Percentiles rank a stretch among this genome's conserved stretches.
These are phyloP conservation scores for Watsonalla cultraria DNA, from an alignment of 2,888 invertebrate species.

Conservation along the genomic window DNA sequence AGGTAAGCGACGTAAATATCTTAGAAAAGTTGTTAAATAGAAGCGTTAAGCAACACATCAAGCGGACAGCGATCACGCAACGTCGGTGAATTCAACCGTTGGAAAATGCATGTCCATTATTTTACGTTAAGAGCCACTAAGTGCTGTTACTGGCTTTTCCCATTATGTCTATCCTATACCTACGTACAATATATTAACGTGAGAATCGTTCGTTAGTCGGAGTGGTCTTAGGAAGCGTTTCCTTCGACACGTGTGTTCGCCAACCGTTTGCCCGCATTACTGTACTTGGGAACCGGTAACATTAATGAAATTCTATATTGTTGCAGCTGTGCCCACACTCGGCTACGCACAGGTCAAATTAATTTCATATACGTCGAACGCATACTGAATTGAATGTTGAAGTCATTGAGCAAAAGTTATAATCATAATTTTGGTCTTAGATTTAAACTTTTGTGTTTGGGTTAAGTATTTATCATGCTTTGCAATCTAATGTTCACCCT, in stretches of 20 bases:
- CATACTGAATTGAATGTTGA: conserved; percentile 39
- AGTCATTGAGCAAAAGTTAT: neutral
- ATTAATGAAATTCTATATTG: conserved; percentile 71
- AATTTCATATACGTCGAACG: conserved; percentile 50
- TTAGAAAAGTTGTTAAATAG: neutral
- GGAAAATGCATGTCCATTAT: conserved; percentile 1
- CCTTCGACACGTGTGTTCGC: conserved; percentile 64
- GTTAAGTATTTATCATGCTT: no score
- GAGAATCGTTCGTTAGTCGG: conserved; percentile 56
- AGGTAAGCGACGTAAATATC: neutral
- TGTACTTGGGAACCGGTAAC: conserved; percentile 65
- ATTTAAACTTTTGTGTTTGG: no score
- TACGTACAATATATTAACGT: conserved; percentile 41
- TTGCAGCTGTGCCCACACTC: conserved; percentile 66
- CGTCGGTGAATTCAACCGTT: conserved; percentile 5
- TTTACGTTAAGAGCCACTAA: conserved; percentile 32
- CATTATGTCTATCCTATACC: conserved; percentile 51
- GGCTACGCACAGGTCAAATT: conserved; percentile 46
- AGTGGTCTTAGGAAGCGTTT: conserved; percentile 59
- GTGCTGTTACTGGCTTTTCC: conserved; percentile 51
- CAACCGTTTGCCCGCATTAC: conserved; percentile 69
- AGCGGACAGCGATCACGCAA: neutral
- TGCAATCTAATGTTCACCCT: no score
- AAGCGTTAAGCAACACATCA: neutral
- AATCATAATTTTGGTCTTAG: neutral